Evolutionary conservation across 2,888 invertebrate genomes (phyloP), one percentile per base, ranked within the genome.

Genomic region (Luperina testacea): DNA sequence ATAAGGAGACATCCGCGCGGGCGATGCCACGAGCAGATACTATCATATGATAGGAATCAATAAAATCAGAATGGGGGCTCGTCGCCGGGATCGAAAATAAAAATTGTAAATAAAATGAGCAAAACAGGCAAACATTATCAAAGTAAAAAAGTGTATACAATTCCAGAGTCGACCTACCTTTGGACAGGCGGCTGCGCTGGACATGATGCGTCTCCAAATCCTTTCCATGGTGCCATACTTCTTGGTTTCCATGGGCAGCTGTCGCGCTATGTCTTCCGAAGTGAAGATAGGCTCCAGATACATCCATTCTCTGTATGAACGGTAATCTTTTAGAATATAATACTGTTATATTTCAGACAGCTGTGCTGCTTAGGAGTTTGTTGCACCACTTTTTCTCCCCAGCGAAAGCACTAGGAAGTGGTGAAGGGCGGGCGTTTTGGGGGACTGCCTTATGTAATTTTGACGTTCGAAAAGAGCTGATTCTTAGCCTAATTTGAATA

Each of bases 231-330:
- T 97, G 63, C 97, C 97, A 92, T 98, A 98, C 91, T 98, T 98
- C 91, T 98, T 98, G 27, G 98, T 97, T 93, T 98, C 98, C 9
- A 97, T 95, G 0, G 98, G 98, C 91, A 99, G 95, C 92, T 98
- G 98, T 0, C 97, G 97, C 72, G 97, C 98, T 81, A 98, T 98
- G 91, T 98, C 98, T 88, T 98, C 98, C 9, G 98, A 98, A 0
- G 98, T 97, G 92, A 98, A 98, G 89, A 98, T 98, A 0, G 98
- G 98, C 91, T 98, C 98, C 90, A 98, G 92, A 89, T 98, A 98
- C 97, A 98, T 97, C 98, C 98, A 98, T 83, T 98, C 97, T 86
- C 98, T 98, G 84, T 8, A 53, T n/a, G n/a, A 67, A 38, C 20
- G 11, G 9, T 42, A 2, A 15, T 75, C 0, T 59, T 59, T 20